Percentiles rank a stretch among this genome's conserved stretches.
Conservation (phyloP, 2,888 invertebrate species). For the Spialia ferax region DNA sequence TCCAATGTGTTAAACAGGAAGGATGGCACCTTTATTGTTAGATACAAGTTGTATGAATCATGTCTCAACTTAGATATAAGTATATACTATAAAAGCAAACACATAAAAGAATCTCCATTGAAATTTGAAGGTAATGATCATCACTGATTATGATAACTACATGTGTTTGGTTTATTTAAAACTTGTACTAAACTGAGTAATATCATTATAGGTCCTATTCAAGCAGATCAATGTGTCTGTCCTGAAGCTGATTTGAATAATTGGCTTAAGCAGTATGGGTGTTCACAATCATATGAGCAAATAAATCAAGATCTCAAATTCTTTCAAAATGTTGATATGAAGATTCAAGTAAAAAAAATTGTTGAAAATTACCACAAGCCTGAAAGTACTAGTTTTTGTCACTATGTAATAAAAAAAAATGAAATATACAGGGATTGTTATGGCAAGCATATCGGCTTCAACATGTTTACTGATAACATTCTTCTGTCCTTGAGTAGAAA, state of each 20-base stretch:
- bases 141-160: neutral
- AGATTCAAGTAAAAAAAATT: constrained; percentile 87
- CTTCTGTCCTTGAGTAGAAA: constrained; percentile 93
- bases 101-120: constrained; percentile 89
- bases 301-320: constrained; percentile 90
- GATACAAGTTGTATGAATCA: constrained; percentile 93
- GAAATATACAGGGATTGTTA: constrained; percentile 95
- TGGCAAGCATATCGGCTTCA: constrained; percentile 98
- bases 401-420: constrained; percentile 95
- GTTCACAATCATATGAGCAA: constrained; percentile 88
- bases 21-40: constrained; percentile 94
- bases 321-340: constrained; percentile 91
- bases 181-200: neutral
- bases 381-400: constrained; percentile 94
- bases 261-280: constrained; percentile 90
- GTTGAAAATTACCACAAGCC: constrained; percentile 91
- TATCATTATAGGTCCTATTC: constrained; percentile 86
- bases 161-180: neutral
- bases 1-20: constrained; percentile 92
- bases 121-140: constrained; percentile 84
- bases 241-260: constrained; percentile 87
- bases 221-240: constrained; percentile 95
- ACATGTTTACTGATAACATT: constrained; percentile 97
- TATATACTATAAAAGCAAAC: constrained; percentile 88
- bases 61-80: constrained; percentile 90